phyloP scores from a whole-genome alignment of 2,888 invertebrate species.

The Lasioglossum marginatum region DNA sequence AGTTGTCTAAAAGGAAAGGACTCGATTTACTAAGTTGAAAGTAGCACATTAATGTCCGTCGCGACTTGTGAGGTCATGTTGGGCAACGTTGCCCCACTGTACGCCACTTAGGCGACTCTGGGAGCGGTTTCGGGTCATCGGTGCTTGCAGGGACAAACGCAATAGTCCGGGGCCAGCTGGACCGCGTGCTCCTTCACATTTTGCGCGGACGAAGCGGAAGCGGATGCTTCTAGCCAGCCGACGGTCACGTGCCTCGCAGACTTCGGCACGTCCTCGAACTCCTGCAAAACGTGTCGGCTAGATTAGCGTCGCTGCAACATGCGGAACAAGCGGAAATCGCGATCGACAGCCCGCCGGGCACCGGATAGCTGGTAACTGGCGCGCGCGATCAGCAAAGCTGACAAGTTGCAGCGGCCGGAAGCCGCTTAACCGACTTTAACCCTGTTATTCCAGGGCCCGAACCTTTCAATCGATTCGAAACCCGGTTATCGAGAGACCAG shows the following conservation, averaged over 20 bases:
- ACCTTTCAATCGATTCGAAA: conserved; percentile 36
- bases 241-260: conserved; percentile 77
- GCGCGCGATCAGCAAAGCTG: conserved; percentile 55
- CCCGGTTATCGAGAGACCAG: neutral
- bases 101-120: neutral
- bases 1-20: neutral
- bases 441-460: conserved; percentile 36
- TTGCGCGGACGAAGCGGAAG: conserved; percentile 56
- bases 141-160: conserved; percentile 75
- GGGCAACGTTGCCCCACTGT: no score
- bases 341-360: conserved; percentile 10
- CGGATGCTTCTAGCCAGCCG: conserved; percentile 77
- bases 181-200: conserved; percentile 73
- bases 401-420: conserved; percentile 41
- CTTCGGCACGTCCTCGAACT: conserved; percentile 69
- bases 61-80: neutral
- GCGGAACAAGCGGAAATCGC: conserved; percentile 11
- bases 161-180: conserved; percentile 73
- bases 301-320: conserved; percentile 4
- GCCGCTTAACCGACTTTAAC: conserved; percentile 56
- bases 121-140: conserved; percentile 30
- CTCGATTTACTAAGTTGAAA: neutral
- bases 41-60: neutral
- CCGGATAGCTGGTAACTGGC: conserved; percentile 39
- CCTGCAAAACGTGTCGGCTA: conserved; percentile 62